These are phyloP conservation scores for Elaphurus davidianus DNA, from an alignment of 2,113 vertebrate genomes.

Conservation along the genomic window DNA sequence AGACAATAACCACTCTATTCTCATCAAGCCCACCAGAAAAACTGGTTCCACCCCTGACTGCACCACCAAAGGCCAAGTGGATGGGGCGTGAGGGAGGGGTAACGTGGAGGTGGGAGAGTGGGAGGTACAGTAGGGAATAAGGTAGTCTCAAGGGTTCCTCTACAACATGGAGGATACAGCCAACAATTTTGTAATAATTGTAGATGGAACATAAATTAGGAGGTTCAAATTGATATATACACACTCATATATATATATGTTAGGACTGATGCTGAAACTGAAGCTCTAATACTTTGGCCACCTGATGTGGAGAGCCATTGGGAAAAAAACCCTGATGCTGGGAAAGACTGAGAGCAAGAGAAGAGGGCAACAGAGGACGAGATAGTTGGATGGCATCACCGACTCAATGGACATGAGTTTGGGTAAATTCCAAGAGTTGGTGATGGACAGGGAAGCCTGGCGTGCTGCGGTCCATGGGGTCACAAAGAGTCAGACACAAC, in stretches of 20 bases:
- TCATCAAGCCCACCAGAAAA: neutral
- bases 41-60: accelerated
- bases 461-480: neutral
- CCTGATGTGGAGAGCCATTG: no score
- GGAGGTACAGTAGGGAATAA: neutral
- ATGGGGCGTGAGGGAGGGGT: no score
- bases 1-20: neutral
- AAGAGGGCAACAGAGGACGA: no score
- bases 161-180: neutral
- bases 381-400: no score
- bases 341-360: no score
- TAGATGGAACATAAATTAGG: neutral
- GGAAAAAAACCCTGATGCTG: no score
- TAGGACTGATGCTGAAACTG: neutral
- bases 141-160: neutral
- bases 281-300: no score
- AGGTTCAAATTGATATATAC: neutral
- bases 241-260: neutral
- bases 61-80: neutral
- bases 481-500: neutral
- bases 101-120: accelerated
- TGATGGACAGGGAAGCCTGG: neutral
- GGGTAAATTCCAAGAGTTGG: neutral
- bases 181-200: neutral
- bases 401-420: neutral